Conservation (phyloP, 2,113 vertebrate genomes). For the Semnornis frantzii region DNA sequence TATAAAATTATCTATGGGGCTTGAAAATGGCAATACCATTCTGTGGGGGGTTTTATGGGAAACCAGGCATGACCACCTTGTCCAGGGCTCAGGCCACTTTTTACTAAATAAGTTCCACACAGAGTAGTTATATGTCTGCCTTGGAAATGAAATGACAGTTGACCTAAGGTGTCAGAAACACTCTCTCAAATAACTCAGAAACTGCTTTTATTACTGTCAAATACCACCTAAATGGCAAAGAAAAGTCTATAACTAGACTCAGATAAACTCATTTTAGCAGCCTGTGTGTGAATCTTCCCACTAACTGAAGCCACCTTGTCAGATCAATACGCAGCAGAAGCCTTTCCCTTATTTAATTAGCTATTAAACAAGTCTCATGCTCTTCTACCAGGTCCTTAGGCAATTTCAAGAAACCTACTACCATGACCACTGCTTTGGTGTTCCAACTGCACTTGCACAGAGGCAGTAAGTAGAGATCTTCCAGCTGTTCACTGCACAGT, state of each 20-base stretch:
- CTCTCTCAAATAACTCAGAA: neutral
- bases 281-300: neutral
- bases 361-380: neutral
- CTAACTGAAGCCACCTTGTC: neutral
- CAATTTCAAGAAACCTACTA: neutral
- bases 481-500: neutral
- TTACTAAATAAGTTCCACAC: neutral
- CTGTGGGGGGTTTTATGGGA: neutral
- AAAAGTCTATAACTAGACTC: neutral
- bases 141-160: constrained; percentile 46
- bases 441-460: rapidly evolving
- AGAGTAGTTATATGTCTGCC: neutral
- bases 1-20: neutral
- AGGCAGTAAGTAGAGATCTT: neutral
- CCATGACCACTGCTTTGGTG: neutral
- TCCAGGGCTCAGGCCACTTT: neutral
- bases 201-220: constrained; percentile 45
- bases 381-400: neutral
- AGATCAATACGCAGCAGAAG: constrained; percentile 3
- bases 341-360: constrained; percentile 13
- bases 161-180: constrained; percentile 45
- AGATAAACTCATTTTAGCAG: neutral
- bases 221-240: constrained; percentile 50
- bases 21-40: neutral
- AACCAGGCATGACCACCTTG: neutral